phyloP scores from a whole-genome alignment of 2,888 invertebrate genomes.

The Diaprepes abbreviatus region DNA sequence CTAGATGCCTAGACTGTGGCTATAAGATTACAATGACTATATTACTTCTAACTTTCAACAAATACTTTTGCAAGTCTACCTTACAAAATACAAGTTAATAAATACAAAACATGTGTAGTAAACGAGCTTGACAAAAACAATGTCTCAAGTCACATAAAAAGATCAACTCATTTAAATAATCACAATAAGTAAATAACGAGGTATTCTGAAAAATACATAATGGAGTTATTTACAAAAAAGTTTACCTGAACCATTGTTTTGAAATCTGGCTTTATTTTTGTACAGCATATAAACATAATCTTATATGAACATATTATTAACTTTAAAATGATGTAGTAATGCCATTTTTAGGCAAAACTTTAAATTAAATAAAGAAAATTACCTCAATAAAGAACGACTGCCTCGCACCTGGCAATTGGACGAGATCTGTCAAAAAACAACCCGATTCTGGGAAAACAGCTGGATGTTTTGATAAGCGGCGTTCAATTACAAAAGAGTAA shows the following conservation, averaged over 20 bases:
- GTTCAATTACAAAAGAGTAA: too few species aligned
- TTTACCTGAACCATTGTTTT: neutral
- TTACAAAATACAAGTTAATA: neutral
- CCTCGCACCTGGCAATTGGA: slow-evolving; percentile 32
- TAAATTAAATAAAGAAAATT: slow-evolving; percentile 11
- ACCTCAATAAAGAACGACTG: slow-evolving; percentile 28
- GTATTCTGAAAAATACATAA: neutral
- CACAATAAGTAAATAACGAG: slow-evolving; percentile 10
- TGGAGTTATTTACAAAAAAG: slow-evolving; percentile 2
- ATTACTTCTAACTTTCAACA: neutral
- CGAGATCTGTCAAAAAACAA: slow-evolving; percentile 38
- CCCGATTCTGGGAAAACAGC: slow-evolving; percentile 33
- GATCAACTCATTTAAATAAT: slow-evolving; percentile 6
- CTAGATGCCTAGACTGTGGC: neutral
- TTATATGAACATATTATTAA: neutral
- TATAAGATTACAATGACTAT: neutral
- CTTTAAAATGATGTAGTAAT: neutral
- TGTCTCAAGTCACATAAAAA: neutral
- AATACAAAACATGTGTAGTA: neutral
- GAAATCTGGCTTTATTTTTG: neutral
- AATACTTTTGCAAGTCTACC: neutral
- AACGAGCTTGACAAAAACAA: neutral
- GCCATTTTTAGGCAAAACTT: neutral
- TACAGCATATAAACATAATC: neutral
- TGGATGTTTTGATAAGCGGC: slow-evolving; percentile 11